Base-by-base conservation (phyloP, 2,797 vertebrate genomes). In the Thaleichthys pacificus region DNA sequence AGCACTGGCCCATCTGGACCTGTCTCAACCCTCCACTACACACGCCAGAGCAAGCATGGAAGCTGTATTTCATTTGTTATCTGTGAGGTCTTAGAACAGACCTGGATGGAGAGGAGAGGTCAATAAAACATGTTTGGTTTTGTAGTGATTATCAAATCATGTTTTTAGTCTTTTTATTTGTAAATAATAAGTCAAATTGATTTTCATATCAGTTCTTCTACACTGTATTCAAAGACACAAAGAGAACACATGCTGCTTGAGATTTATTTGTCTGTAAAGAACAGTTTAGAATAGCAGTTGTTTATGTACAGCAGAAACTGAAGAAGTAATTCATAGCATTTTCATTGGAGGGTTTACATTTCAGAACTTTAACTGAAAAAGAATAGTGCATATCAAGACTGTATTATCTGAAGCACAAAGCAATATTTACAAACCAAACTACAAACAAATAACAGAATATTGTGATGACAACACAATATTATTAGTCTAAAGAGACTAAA, bases 1-100 rank as follows among this genome's bases (percentile, higher is more conserved):
- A 68, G 38, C 24, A 22, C 8, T 73, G 61, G 75, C 63, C 75
- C 17, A 69, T 78, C 61, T 70, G 74, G 66, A 78, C 78, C 77
- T 75, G 81, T 75, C 69, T 47, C 3, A 47, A 47, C 42, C 14
- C 67, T 35, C n/a, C 21, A 42, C 14, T 64, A 47, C 35, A 68
- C 63, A 28, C 47, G 24, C 32, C 42, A 47, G 42, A 8, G 42
- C 42, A 2, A 47, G 42, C 42, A 3, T 8, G 7, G 8, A 32
- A 12, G 28, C 15, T 28, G 15, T 62, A 6, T 8, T 35, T 35
- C 32, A 35, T 35, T 35, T 35, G 32, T 12, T 42, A 42, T 42
- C 38, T 42, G 61, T 64, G 22, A 65, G 14, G 19, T 62, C 9
- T 30, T 30, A 64, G 22, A 65, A 42, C n/a, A n/a, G 15, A 12